Percentiles rank a stretch among this genome's conserved stretches.
Evolutionary conservation across 2,888 invertebrate species (phyloP).

Genomic region (Philereme transversata): DNA sequence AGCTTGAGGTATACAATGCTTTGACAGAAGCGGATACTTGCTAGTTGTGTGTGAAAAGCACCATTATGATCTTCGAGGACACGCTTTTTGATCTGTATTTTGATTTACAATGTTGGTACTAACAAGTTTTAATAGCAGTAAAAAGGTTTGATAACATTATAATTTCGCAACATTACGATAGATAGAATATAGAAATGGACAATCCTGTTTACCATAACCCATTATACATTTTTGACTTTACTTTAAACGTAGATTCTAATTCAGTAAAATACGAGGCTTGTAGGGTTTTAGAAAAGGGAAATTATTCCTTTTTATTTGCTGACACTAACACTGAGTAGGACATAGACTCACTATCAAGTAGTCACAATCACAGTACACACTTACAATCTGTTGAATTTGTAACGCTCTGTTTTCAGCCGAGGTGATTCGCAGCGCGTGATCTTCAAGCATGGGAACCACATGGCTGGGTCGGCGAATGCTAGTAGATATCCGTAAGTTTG

Average conservation of each 20-base stretch:
- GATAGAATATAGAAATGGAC: conserved; percentile 11
- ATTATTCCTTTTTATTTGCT: conserved; percentile 33
- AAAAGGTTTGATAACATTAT: conserved; percentile 12
- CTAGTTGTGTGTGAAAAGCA: conserved; percentile 37
- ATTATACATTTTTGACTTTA: neutral
- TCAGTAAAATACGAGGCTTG: conserved; percentile 17
- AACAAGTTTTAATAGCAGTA: conserved; percentile 13
- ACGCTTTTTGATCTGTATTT: conserved; percentile 38
- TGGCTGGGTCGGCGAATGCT: conserved; percentile 85
- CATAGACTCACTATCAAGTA: conserved; percentile 23
- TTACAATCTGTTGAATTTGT: too few species aligned
- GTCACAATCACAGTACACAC: neutral
- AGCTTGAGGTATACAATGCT: conserved; percentile 63
- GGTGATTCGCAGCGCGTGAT: conserved; percentile 89
- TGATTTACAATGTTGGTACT: conserved; percentile 12
- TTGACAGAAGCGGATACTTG: conserved; percentile 39
- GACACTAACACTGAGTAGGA: conserved; percentile 27
- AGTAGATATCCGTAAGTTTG: conserved; percentile 89
- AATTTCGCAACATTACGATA: conserved; percentile 6
- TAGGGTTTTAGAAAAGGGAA: conserved; percentile 14
- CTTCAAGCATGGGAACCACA: conserved; percentile 89
- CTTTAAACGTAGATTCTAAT: conserved; percentile 18
- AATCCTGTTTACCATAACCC: conserved; percentile 10
- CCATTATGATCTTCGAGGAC: conserved; percentile 35
- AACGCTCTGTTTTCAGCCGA: conserved; percentile 79